Conservation (phyloP, 2,888 invertebrate genomes). For the Lagria hirta region DNA sequence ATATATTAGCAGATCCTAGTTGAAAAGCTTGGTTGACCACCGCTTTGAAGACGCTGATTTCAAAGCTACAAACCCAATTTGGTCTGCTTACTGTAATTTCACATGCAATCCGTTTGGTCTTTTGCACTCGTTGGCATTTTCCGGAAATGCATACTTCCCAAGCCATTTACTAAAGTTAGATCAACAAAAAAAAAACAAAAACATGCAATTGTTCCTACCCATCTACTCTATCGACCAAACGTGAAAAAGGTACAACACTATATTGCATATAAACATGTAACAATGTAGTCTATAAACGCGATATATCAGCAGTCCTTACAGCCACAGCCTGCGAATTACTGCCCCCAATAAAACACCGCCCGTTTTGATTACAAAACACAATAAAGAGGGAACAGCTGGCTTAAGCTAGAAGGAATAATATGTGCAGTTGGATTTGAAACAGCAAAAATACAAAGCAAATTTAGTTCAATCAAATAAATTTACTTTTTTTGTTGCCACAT, state of each 20-base stretch:
- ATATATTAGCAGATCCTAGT: no score
- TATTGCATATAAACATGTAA: constrained; percentile 42
- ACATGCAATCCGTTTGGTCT: constrained; percentile 18
- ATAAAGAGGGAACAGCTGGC: constrained; percentile 39
- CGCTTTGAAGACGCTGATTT: no score
- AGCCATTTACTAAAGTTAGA: constrained; percentile 9
- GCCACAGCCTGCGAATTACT: constrained; percentile 48
- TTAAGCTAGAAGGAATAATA: no score
- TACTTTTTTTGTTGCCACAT: no score
- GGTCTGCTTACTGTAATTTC: no score
- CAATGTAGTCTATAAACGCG: constrained; percentile 50
- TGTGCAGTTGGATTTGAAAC: no score
- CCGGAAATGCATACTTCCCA: constrained; percentile 18
- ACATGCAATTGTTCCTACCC: constrained; percentile 9
- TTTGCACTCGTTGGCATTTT: constrained; percentile 12
- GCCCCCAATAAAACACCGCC: constrained; percentile 49
- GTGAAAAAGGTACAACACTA: constrained; percentile 11
- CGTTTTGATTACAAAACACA: constrained; percentile 50
- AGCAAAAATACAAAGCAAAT: no score
- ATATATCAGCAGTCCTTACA: constrained; percentile 49
- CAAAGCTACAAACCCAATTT: no score
- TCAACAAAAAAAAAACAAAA: constrained; percentile 6
- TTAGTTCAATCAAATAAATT: no score
- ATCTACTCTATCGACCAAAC: constrained; percentile 23
- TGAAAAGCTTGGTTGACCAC: no score